A percentile compares a stretch with the other conserved stretches of the same genome.
Conservation (phyloP, 2,797 vertebrate genomes). For the Phrynocephalus guinanensis region DNA sequence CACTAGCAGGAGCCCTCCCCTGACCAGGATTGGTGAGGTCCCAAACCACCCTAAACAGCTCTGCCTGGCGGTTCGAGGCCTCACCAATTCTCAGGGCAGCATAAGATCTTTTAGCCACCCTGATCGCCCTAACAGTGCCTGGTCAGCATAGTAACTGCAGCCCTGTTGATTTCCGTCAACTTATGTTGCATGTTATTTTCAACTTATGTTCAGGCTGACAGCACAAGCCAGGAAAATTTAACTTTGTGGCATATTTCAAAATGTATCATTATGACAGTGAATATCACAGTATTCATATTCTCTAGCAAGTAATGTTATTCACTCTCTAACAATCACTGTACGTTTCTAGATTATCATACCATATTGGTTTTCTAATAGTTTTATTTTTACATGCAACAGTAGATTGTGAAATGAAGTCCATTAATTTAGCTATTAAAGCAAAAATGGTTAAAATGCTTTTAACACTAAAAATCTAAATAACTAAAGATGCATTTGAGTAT, state of each 20-base stretch:
- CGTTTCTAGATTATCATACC: constrained; percentile 3
- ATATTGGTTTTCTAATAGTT: constrained; percentile 19
- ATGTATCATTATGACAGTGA: background rate
- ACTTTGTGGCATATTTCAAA: background rate
- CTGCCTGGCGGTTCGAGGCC: too few species aligned
- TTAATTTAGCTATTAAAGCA: constrained; percentile 20
- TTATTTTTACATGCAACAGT: constrained; percentile 13
- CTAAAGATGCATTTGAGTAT: constrained; percentile 16
- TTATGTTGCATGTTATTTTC: too few species aligned
- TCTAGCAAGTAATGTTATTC: background rate
- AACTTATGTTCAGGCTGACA: background rate
- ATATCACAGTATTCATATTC: background rate
- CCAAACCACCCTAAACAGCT: too few species aligned
- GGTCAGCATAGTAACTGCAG: too few species aligned
- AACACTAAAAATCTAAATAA: background rate
- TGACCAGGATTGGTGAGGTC: too few species aligned
- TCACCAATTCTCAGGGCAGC: too few species aligned
- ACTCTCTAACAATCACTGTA: background rate
- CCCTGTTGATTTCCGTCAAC: too few species aligned
- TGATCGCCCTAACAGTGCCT: too few species aligned
- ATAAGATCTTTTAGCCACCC: too few species aligned
- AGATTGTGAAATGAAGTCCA: constrained; percentile 18
- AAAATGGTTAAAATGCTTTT: constrained; percentile 13
- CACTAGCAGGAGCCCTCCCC: too few species aligned
- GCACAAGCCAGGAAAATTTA: background rate